phyloP scores from a whole-genome alignment of 2,888 invertebrate species.

The Piscicola geometra region DNA sequence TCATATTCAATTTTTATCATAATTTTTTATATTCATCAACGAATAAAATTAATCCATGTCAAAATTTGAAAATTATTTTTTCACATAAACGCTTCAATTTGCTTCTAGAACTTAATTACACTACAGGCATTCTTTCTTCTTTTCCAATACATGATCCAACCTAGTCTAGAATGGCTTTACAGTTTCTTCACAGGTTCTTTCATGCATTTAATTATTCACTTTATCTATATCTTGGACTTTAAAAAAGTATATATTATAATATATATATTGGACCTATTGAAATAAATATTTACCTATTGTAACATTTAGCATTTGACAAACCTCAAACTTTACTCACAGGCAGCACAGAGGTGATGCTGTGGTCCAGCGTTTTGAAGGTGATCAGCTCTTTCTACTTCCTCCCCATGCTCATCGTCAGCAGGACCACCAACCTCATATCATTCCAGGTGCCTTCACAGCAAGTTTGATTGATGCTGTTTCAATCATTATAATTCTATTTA shows the following conservation, averaged over 20 bases:
- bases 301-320: neutral
- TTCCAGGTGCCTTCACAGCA: neutral
- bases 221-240: too few species aligned
- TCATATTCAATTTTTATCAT: too few species aligned
- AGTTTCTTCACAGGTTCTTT: neutral
- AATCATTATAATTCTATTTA: too few species aligned
- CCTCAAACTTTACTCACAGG: neutral
- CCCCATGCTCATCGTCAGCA: conserved; percentile 7
- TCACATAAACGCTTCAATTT: neutral
- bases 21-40: too few species aligned
- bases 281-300: too few species aligned
- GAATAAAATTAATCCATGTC: too few species aligned
- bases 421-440: conserved; percentile 5
- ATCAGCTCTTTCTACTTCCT: conserved; percentile 6
- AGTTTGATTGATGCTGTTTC: too few species aligned
- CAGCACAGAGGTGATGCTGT: neutral
- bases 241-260: too few species aligned
- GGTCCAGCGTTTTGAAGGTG: neutral
- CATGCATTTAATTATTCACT: neutral
- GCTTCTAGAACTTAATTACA: neutral
- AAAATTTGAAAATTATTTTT: neutral
- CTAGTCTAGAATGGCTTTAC: neutral
- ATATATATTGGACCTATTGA: too few species aligned
- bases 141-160: neutral
- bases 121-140: neutral